Base-by-base conservation (phyloP, 1,140 invertebrate species). In the Aradophagus sp. region DNA sequence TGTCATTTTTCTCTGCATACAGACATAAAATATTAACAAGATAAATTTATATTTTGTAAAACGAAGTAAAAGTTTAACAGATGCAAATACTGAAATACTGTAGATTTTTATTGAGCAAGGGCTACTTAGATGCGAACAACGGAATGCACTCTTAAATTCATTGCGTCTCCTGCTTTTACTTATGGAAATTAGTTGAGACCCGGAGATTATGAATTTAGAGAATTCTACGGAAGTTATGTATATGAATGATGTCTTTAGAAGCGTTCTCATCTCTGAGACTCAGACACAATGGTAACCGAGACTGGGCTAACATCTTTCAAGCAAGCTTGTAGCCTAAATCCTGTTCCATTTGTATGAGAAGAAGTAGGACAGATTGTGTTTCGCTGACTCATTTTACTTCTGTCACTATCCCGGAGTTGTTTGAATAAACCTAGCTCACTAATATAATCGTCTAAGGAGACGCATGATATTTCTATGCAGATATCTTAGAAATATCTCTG, bases 321-420 rank as follows among this genome's bases (percentile, higher is more conserved):
- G 26, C 34, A 20, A 2, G 32, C 11, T 52, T 68, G 53, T 53
- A 50, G 52, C 35, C 20, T 16, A 41, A 67, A 67, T 67, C 47
- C 63, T 53, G 53, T 67, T 67, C 45, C 53, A 59, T 59, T 67
- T 59, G 63, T 58, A 67, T 59, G 47, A 59, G 63, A 38, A 67
- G 63, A 53, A 67, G 63, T 32, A 47, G 53, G 53, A 52, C 53
- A 59, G 63, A 59, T 59, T 59, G 32, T 31, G 34, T 38, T 59
- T 59, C 47, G 12, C 32, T 50, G 29, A 67, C 20, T 35, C 23
- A 15, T 41, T 45, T 44, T 23, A 34, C 32, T 67, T 59, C 35
- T 67, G 52, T 59, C 39, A 38, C 45, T 47, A 41, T 53, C 47
- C 7, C 12, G 1, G 27, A 48, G 17, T 55, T 55, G 41, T 56